Evolutionary conservation across 1,140 invertebrate genomes (phyloP).

Genomic region (Lethrus apterus): DNA sequence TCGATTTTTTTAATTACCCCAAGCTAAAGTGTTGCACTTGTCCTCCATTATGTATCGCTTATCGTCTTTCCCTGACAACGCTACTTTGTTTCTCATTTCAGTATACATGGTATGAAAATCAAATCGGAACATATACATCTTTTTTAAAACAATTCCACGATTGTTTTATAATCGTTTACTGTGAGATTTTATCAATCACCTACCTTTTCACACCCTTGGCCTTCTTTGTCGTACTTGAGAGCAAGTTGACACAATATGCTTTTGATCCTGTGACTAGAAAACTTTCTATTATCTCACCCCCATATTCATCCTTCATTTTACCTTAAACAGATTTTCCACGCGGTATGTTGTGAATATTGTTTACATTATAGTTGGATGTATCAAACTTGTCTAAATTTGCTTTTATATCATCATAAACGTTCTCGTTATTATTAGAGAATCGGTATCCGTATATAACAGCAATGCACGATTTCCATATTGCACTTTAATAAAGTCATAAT

Average conservation of each 20-base stretch:
- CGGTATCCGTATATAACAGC: conserved; percentile 31
- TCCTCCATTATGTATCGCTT: too few relatives aligned
- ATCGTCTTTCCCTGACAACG: too few relatives aligned
- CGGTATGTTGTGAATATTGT: conserved; percentile 1
- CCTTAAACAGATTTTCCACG: conserved; percentile 1
- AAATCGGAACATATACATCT: too few relatives aligned
- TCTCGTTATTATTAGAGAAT: conserved; percentile 22
- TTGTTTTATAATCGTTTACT: too few relatives aligned
- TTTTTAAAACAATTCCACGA: too few relatives aligned
- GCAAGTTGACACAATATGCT: conserved; percentile 7
- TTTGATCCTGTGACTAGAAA: neutral
- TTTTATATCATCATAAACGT: conserved; percentile 14
- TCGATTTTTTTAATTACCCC: too few relatives aligned
- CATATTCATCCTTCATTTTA: conserved; percentile 18
- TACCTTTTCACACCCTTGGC: too few relatives aligned
- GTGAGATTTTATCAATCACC: too few relatives aligned
- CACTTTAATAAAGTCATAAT: conserved; percentile 19
- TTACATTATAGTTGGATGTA: conserved; percentile 6
- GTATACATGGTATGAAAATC: too few relatives aligned
- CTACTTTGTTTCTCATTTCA: too few relatives aligned
- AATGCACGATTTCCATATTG: conserved; percentile 36
- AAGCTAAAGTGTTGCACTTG: too few relatives aligned
- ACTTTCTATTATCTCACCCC: conserved; percentile 3
- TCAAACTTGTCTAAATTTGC: conserved; percentile 3
- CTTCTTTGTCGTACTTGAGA: too few relatives aligned